Conservation (phyloP, 2,797 vertebrate species). For the Anisognathus igniventris region DNA sequence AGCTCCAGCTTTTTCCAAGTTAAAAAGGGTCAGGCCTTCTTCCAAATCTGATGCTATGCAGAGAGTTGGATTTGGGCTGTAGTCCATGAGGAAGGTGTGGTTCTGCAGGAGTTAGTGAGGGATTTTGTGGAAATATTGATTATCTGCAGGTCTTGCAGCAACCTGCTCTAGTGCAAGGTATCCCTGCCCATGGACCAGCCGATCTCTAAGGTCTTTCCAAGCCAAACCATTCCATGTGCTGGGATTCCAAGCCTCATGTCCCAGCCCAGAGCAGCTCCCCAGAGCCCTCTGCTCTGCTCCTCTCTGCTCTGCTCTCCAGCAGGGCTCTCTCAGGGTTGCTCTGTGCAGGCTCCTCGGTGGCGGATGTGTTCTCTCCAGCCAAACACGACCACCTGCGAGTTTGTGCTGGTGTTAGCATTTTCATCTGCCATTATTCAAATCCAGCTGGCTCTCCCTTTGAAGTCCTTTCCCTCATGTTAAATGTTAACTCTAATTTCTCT, state of each 20-base stretch:
- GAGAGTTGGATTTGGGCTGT: not conserved
- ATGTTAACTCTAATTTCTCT: constrained; percentile 71
- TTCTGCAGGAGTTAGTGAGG: not conserved
- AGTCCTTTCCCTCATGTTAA: constrained; percentile 66
- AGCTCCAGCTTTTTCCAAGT: not conserved
- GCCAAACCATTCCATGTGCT: not conserved
- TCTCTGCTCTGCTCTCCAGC: not conserved
- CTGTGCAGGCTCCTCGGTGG: not conserved
- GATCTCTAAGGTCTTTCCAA: not conserved
- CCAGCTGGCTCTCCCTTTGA: constrained; percentile 77
- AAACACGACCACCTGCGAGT: constrained; percentile 66
- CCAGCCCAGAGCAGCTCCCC: not conserved
- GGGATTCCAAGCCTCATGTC: not conserved
- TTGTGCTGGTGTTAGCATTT: constrained; percentile 71
- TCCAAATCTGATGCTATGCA: accelerated
- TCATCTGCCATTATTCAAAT: constrained; percentile 49
- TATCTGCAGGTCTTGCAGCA: not conserved
- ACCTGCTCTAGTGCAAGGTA: too few species aligned
- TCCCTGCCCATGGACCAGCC: accelerated
- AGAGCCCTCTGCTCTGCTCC: accelerated
- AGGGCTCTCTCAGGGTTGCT: not conserved
- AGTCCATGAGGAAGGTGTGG: accelerated
- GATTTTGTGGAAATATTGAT: accelerated
- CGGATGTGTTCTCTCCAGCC: constrained; percentile 37
- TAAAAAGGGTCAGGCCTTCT: not conserved